Conservation (phyloP, 2,113 vertebrate genomes). For the Lutjanus erythropterus region DNA sequence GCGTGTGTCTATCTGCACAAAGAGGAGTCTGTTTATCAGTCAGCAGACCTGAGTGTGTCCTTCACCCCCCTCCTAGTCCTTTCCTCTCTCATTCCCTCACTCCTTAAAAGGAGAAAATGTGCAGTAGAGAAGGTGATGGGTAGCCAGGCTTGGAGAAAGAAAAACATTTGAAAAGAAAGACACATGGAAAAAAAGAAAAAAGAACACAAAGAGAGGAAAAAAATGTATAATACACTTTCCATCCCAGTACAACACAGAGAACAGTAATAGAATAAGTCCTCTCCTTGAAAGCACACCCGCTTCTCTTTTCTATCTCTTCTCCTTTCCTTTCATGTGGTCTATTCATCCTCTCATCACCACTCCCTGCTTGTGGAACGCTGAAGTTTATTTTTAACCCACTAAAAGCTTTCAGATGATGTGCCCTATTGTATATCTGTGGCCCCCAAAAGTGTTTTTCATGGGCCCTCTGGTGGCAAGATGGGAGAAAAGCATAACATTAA, state of each 20-base stretch:
- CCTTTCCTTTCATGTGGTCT: slow-evolving; percentile 42
- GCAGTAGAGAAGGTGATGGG: slow-evolving; percentile 46
- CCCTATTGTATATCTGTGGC: slow-evolving; percentile 57
- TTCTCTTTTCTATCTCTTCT: slow-evolving; percentile 31
- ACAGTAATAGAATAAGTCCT: slow-evolving; percentile 36
- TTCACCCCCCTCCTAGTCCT: slow-evolving; percentile 42
- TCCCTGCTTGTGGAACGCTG: slow-evolving; percentile 58
- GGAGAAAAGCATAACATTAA: slow-evolving; percentile 46
- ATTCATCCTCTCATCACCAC: slow-evolving; percentile 68
- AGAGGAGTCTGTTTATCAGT: slow-evolving; percentile 80
- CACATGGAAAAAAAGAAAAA: slow-evolving; percentile 28
- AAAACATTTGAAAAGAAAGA: slow-evolving; percentile 11
- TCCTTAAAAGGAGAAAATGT: slow-evolving; percentile 83
- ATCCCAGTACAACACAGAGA: slow-evolving; percentile 37
- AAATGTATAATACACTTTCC: slow-evolving; percentile 3
- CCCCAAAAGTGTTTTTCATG: slow-evolving; percentile 39
- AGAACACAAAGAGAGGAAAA: slow-evolving; percentile 9
- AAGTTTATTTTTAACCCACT: slow-evolving; percentile 81
- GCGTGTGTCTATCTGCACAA: slow-evolving; percentile 62
- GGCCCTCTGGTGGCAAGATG: slow-evolving; percentile 72
- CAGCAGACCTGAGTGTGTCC: slow-evolving; percentile 73
- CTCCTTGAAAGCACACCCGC: slow-evolving; percentile 12
- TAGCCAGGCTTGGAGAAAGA: slow-evolving; percentile 27
- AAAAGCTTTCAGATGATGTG: slow-evolving; percentile 80
- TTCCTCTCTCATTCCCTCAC: slow-evolving; percentile 52